Evolutionary conservation across 1,140 invertebrate species (phyloP).

Genomic region (Aphelinus atriplicis): DNA sequence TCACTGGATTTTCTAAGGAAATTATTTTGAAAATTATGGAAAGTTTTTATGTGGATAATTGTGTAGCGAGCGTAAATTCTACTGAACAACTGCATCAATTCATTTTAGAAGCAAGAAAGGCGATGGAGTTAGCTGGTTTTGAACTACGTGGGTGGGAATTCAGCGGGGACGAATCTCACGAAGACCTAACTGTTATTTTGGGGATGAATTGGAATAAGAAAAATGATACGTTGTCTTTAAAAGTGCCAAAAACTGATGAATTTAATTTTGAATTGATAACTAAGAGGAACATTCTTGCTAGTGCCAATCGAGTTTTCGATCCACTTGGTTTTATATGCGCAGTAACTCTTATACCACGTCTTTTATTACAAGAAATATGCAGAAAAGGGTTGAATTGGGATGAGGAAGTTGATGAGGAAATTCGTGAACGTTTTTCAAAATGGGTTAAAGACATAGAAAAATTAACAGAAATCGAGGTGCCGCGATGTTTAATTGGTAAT

Average conservation of each 20-base stretch:
- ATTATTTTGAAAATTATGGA: conserved; percentile 21
- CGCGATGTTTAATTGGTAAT: too few species aligned
- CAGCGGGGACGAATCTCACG: conserved; percentile 6
- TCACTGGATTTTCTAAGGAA: neutral
- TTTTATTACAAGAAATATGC: too few species aligned
- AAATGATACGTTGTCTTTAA: conserved; percentile 8
- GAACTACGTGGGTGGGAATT: conserved; percentile 33
- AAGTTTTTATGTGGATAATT: neutral
- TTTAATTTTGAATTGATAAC: neutral
- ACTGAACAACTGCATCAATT: conserved; percentile 13
- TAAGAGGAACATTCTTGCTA: conserved; percentile 44
- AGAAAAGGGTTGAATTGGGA: too few species aligned
- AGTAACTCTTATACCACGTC: too few species aligned
- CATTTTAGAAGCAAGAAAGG: conserved; percentile 1
- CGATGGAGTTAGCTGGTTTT: conserved; percentile 24
- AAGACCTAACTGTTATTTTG: neutral
- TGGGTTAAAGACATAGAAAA: too few species aligned
- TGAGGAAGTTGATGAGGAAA: too few species aligned
- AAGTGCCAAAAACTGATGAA: neutral
- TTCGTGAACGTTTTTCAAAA: too few species aligned
- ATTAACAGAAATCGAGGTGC: too few species aligned
- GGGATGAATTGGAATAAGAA: conserved; percentile 26
- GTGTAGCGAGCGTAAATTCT: neutral
- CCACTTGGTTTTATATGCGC: conserved; percentile 21
- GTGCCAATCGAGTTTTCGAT: conserved; percentile 45